Evolutionary conservation across 2,113 vertebrate genomes (phyloP).

Genomic region (Tychaedon coryphoeus): DNA sequence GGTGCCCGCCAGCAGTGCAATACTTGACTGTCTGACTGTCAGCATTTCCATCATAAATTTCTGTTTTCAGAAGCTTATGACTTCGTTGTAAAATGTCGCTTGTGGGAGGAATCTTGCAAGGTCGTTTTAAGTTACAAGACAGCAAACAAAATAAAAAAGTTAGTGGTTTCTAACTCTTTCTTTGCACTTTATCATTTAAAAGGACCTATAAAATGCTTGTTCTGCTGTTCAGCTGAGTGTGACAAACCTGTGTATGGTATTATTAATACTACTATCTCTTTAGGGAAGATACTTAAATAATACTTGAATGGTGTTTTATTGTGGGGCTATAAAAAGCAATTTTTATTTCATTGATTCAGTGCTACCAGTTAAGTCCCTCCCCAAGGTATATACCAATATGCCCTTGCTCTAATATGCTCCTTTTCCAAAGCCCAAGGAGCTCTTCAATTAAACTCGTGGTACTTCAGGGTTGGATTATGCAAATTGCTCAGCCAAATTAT

Average conservation of each 20-base stretch:
- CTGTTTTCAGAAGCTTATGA: conserved; percentile 69
- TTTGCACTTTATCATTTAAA: conserved; percentile 28
- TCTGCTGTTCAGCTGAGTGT: neutral
- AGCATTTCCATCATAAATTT: conserved; percentile 70
- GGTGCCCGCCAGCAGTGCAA: conserved; percentile 4
- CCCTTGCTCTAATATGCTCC: neutral
- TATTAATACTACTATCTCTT: neutral
- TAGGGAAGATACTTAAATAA: conserved; percentile 3
- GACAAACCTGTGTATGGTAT: neutral
- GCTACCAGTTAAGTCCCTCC: neutral
- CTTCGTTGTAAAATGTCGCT: conserved; percentile 63
- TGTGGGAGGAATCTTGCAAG: conserved; percentile 57
- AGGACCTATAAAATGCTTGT: conserved; percentile 8
- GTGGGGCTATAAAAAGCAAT: neutral
- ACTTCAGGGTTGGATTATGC: neutral
- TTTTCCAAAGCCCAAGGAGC: neutral
- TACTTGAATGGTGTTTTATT: conserved; percentile 7
- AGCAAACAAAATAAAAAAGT: conserved; percentile 53
- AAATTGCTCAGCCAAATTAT: neutral
- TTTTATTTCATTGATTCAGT: neutral
- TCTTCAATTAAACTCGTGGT: neutral
- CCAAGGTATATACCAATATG: neutral
- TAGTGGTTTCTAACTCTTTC: conserved; percentile 48
- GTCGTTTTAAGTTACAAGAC: conserved; percentile 68
- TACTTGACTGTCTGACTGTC: conserved; percentile 32